Base-by-base conservation (phyloP, 2,797 vertebrate genomes). In the Sparus aurata region DNA sequence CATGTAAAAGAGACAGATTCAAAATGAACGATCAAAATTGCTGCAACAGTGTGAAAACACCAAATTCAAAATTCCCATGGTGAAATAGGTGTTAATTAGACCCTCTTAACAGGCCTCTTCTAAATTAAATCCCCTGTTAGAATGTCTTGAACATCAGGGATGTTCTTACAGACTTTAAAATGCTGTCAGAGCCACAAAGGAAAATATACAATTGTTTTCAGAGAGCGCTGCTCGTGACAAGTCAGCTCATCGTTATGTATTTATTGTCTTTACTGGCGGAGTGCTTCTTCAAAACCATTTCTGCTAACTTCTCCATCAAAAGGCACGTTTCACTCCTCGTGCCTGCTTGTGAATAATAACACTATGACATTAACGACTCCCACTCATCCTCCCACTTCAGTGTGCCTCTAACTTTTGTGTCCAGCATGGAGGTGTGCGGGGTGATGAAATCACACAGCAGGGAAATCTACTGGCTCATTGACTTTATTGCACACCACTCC, bases 301-400 rank as follows among this genome's bases (percentile, higher is more conserved):
- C 17, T 30, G 62, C 11, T 65, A 30, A 72, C 55, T 67, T 75
- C 30, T 69, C 25, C 47, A 54, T 59, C n/a, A 69, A 67, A 64
- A 77, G 53, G 59, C 52, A 79, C 62, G 45, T 69, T 87, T 17
- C 71, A 20, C 27, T 71, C 62, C 83, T 73, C 11, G 20, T 87
- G 82, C 66, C 66, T 73, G 55, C 79, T 84, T 74, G 20, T 90
- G 85, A 91, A 90, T 88, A 90, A 87, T 73, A 79, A 75, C 69
- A 84, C 59, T 43, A 46, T 85, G 82, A 89, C 89, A 91, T 91
- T 85, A 87, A 77, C 72, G 85, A 87, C 90, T 89, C 88, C 89
- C 71, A 89, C 91, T 87, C 86, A 62, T 57, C 77, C 66, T 83
- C 87, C 84, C 61, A 79, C 85, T 3, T 66, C 79, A 65, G 81